phyloP scores from a whole-genome alignment of 2,113 vertebrate genomes.

The Paratilapia polleni region DNA sequence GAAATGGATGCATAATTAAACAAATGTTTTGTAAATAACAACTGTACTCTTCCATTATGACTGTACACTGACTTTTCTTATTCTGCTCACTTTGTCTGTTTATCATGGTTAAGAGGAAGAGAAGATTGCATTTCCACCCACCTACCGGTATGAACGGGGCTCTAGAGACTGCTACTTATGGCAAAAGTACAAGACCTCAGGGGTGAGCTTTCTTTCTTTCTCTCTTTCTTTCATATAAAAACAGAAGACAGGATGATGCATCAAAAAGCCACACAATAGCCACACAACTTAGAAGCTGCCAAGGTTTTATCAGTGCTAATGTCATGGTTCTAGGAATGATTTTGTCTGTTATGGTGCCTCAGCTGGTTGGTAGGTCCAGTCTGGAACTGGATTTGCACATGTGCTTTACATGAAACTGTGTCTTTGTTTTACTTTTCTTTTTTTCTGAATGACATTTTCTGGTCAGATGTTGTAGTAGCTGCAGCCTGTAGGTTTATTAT shows the following conservation, averaged over 20 bases:
- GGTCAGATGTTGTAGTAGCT: background rate
- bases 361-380: background rate
- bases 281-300: too few relatives aligned
- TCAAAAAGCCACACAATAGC: background rate
- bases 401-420: background rate
- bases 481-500: background rate
- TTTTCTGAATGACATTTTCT: background rate
- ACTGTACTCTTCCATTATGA: background rate
- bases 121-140: slow-evolving; percentile 89
- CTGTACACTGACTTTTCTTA: background rate
- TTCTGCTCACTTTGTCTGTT: slow-evolving; percentile 6
- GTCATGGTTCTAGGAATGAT: background rate
- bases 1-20: background rate
- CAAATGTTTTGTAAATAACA: background rate
- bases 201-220: slow-evolving; percentile 77
- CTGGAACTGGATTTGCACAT: background rate
- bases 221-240: background rate
- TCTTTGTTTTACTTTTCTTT: background rate
- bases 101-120: slow-evolving; percentile 83
- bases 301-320: background rate
- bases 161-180: slow-evolving; percentile 87
- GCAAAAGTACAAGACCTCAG: slow-evolving; percentile 90
- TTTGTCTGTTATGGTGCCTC: background rate
- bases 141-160: slow-evolving; percentile 88
- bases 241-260: background rate